phyloP scores from a whole-genome alignment of 2,888 invertebrate species.

The Hipparchia semele region DNA sequence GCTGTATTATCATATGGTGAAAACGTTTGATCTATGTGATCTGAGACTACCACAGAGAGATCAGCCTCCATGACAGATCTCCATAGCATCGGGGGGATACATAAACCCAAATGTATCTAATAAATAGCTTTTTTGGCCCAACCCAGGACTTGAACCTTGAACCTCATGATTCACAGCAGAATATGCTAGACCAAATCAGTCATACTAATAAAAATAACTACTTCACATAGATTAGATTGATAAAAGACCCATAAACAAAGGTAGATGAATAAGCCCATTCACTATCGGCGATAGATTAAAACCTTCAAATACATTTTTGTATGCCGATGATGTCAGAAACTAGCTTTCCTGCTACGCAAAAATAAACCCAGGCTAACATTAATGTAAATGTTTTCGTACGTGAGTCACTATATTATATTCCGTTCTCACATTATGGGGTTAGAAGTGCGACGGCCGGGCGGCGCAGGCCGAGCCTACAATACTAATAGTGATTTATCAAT shows the following conservation, averaged over 20 bases:
- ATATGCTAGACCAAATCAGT: no score
- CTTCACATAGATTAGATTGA: no score
- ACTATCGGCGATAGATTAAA: slow-evolving; percentile 1
- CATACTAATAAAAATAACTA: no score
- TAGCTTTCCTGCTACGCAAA: slow-evolving; percentile 48
- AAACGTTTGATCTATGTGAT: no score
- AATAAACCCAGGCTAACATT: slow-evolving; percentile 41
- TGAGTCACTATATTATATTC: slow-evolving; percentile 48
- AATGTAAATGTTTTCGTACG: slow-evolving; percentile 47
- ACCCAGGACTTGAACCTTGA: no score
- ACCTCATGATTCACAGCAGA: no score
- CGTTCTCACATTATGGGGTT: slow-evolving; percentile 3
- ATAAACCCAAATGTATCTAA: no score
- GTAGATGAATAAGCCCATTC: neutral
- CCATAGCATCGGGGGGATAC: no score
- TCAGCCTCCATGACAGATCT: no score
- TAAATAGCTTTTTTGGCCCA: no score
- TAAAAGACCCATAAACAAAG: neutral
- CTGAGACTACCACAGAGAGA: no score
- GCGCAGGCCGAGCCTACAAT: neutral
- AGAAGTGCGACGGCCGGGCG: neutral
- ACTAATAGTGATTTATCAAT: neutral
- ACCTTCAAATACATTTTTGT: slow-evolving; percentile 31
- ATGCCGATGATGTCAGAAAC: slow-evolving; percentile 43
- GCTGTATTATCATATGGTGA: no score